Percentiles rank a stretch among this genome's conserved stretches.
These are phyloP conservation scores for Tetropium fuscum DNA, from an alignment of 2,888 invertebrate genomes.

Conservation along the genomic window DNA sequence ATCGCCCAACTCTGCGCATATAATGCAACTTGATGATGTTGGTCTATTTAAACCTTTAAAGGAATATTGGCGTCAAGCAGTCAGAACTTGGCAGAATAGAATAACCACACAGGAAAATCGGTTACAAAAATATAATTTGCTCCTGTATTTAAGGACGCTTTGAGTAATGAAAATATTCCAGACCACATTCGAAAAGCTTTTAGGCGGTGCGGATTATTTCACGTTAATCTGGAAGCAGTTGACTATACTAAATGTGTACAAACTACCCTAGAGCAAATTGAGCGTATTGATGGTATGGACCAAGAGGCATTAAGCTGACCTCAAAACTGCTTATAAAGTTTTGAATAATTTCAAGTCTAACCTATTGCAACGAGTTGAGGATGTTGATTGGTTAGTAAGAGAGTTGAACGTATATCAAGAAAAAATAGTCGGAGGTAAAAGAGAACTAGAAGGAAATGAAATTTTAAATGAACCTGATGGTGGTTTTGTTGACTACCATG, in stretches of 20 bases:
- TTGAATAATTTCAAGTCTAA: background rate
- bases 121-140: constrained; percentile 51
- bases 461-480: background rate
- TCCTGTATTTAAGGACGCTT: constrained; percentile 39
- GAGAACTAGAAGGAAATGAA: background rate
- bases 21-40: constrained; percentile 49
- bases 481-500: background rate
- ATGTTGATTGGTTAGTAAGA: constrained; percentile 1
- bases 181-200: constrained; percentile 37
- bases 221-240: constrained; percentile 32
- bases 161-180: constrained; percentile 32
- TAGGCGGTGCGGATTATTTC: constrained; percentile 37
- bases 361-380: background rate
- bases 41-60: constrained; percentile 52
- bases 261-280: constrained; percentile 17
- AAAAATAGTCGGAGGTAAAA: background rate
- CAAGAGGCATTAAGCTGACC: constrained; percentile 1
- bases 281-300: background rate
- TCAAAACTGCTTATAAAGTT: too few species aligned
- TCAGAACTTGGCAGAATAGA: constrained; percentile 43
- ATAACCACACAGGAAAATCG: constrained; percentile 36
- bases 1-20: constrained; percentile 48
- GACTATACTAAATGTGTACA: constrained; percentile 34
- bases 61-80: constrained; percentile 48
- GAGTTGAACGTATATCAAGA: constrained; percentile 3